These are phyloP conservation scores for Isichthys henryi DNA, from an alignment of 2,113 vertebrate species.

Conservation along the genomic window DNA sequence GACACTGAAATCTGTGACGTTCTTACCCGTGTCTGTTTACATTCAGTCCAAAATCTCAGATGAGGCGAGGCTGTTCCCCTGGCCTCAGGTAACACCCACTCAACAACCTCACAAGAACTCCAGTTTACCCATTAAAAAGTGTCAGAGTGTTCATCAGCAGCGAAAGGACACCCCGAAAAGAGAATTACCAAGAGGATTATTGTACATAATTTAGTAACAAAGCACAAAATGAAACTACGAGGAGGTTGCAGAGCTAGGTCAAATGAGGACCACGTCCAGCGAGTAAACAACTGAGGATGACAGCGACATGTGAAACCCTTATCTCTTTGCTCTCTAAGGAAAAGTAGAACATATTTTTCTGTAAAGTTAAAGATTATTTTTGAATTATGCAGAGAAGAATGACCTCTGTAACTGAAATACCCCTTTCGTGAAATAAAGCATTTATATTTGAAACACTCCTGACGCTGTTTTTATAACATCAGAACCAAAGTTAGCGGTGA, in stretches of 20 bases:
- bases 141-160: background rate
- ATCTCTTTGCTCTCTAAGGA: background rate
- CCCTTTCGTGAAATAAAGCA: constrained; percentile 40
- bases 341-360: background rate
- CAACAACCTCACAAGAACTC: background rate
- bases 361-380: background rate
- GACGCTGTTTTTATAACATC: background rate
- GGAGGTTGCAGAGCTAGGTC: background rate
- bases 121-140: background rate
- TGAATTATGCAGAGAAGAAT: constrained; percentile 25
- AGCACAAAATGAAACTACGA: background rate
- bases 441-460: constrained; percentile 20
- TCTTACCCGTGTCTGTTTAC: background rate
- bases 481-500: background rate
- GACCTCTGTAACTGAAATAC: constrained; percentile 31
- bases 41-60: background rate
- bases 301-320: background rate
- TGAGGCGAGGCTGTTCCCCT: background rate
- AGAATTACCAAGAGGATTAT: background rate
- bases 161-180: background rate
- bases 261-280: background rate
- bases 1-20: background rate
- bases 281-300: background rate
- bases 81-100: background rate
- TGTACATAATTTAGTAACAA: background rate